Percentiles rank a stretch among this genome's conserved stretches.
These are phyloP conservation scores for Bagarius yarrelli DNA, from an alignment of 2,113 vertebrate genomes.

Conservation along the genomic window DNA sequence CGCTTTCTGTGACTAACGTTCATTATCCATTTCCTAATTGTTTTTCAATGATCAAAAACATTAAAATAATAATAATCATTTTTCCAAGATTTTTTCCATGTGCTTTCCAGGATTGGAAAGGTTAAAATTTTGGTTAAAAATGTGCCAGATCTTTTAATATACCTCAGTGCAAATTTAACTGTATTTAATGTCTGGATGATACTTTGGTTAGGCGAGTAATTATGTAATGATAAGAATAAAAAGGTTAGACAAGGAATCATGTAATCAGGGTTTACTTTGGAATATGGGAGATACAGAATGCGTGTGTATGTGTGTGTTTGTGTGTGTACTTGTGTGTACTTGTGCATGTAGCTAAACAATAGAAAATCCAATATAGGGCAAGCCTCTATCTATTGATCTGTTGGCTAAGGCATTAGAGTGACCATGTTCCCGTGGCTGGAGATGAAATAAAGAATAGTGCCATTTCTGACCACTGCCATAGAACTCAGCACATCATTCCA, in stretches of 20 bases:
- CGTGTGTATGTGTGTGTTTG: neutral
- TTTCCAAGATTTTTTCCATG: neutral
- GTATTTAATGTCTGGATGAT: neutral
- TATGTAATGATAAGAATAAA: neutral
- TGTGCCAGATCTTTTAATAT: neutral
- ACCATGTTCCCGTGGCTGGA: neutral
- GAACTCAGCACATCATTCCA: neutral
- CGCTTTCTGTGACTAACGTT: too few relatives aligned
- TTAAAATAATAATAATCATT: too few relatives aligned
- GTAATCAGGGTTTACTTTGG: neutral
- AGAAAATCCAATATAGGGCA: slow-evolving; percentile 21
- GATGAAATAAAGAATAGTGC: neutral
- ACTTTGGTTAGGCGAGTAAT: neutral
- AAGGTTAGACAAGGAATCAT: neutral
- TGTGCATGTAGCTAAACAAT: slow-evolving; percentile 15
- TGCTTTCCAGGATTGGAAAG: too few relatives aligned
- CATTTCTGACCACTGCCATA: neutral
- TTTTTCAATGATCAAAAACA: too few relatives aligned
- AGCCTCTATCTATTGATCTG: slow-evolving; percentile 24
- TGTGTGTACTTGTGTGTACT: neutral
- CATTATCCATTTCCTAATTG: too few relatives aligned
- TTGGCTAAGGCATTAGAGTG: neutral
- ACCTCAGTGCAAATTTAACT: slow-evolving; percentile 4
- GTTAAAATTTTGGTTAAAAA: neutral
- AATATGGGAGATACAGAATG: neutral